Conservation (phyloP, 1,140 invertebrate genomes). For the Orussus abietinus region DNA sequence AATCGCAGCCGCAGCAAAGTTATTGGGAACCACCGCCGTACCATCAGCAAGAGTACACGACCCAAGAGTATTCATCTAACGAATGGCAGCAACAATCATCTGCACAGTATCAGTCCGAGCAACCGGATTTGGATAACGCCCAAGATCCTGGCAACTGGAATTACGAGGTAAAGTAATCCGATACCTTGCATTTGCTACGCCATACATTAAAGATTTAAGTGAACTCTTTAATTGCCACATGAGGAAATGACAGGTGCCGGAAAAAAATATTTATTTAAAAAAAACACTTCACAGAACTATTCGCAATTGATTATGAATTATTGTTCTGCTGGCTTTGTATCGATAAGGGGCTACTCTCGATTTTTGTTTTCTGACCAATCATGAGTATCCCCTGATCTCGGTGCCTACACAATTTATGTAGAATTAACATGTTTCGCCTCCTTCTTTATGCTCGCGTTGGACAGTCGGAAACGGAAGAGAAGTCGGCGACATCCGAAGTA, state of each 20-base stretch:
- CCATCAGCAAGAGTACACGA: conserved; percentile 33
- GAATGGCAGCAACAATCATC: conserved; percentile 37
- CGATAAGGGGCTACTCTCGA: too few relatives aligned
- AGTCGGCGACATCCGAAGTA: conserved; percentile 52
- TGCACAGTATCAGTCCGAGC: conserved; percentile 24
- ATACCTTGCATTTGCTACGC: too few relatives aligned
- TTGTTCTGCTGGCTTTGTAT: too few relatives aligned
- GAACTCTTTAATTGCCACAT: too few relatives aligned
- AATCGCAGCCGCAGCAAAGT: conserved; percentile 42
- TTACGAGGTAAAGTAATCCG: conserved; percentile 44
- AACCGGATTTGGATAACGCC: conserved; percentile 29
- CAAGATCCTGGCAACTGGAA: conserved; percentile 43
- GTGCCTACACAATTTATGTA: too few relatives aligned
- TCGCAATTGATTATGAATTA: too few relatives aligned
- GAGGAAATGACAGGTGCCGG: too few relatives aligned
- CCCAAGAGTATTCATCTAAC: conserved; percentile 20
- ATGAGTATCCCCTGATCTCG: too few relatives aligned
- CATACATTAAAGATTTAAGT: too few relatives aligned
- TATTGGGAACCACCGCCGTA: conserved; percentile 48
- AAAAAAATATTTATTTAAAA: too few relatives aligned
- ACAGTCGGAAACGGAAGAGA: conserved; percentile 55
- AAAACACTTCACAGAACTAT: too few relatives aligned
- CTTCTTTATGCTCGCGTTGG: conserved; percentile 43
- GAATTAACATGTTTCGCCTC: conserved; percentile 26
- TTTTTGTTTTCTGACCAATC: too few relatives aligned